Evolutionary conservation across 1,140 invertebrate genomes (phyloP).

Genomic region (Pristionchus pacificus): DNA sequence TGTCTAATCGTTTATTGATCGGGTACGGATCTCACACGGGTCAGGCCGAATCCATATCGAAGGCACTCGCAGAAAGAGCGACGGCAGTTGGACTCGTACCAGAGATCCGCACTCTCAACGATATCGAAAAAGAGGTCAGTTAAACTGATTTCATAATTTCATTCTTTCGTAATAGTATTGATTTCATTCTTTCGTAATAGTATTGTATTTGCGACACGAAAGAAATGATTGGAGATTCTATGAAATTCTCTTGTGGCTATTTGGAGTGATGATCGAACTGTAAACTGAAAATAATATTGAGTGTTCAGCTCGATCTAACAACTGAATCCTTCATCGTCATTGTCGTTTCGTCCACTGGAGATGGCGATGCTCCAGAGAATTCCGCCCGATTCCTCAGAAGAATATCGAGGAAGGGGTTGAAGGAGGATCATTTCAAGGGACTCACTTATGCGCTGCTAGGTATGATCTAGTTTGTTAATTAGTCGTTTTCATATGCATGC

Average conservation of each 20-base stretch:
- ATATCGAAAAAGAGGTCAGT: slow-evolving; percentile 38
- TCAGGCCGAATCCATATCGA: slow-evolving; percentile 37
- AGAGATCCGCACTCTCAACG: slow-evolving; percentile 23
- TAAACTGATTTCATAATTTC: neutral
- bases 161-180: neutral
- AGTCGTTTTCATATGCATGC: neutral
- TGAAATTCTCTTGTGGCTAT: neutral
- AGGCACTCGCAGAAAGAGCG: slow-evolving; percentile 30
- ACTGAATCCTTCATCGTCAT: slow-evolving; percentile 35
- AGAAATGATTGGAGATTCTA: neutral
- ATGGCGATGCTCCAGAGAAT: slow-evolving; percentile 42
- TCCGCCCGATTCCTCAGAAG: slow-evolving; percentile 27
- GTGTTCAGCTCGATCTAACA: slow-evolving; percentile 31
- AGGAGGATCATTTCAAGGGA: slow-evolving; percentile 18
- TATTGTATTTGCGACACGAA: neutral
- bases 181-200: neutral
- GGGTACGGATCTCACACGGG: slow-evolving; percentile 41
- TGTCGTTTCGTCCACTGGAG: slow-evolving; percentile 37
- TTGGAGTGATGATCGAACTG: neutral
- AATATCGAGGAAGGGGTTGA: slow-evolving; percentile 21
- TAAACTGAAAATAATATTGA: neutral
- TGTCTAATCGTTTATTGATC: slow-evolving; percentile 25
- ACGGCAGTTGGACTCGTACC: slow-evolving; percentile 19
- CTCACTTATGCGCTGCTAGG: slow-evolving; percentile 30
- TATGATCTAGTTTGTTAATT: slow-evolving; percentile 1